Evolutionary conservation across 2,113 vertebrate genomes (phyloP).

Genomic region (Epinephelus moara): DNA sequence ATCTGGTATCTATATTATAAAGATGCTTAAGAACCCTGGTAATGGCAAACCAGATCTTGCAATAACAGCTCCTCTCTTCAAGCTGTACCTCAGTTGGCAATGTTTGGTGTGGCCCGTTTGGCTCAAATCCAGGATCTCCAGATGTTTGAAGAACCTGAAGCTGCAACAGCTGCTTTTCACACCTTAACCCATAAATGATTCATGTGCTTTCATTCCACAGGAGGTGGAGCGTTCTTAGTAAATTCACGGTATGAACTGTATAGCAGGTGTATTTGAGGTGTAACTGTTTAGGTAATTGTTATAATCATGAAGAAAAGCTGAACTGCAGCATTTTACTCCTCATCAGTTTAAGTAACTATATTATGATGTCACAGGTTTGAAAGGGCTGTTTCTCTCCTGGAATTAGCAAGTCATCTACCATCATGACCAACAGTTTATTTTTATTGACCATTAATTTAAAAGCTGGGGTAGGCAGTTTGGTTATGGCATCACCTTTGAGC

Average conservation of each 20-base stretch:
- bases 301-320: background rate
- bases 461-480: too few species aligned
- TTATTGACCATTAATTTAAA: background rate
- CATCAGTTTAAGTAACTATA: background rate
- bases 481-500: too few species aligned
- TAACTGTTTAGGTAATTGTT: background rate
- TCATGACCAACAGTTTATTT: background rate
- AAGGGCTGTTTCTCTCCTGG: background rate
- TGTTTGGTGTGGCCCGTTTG: slow-evolving; percentile 55
- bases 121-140: slow-evolving; percentile 64
- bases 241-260: slow-evolving; percentile 7
- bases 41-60: background rate
- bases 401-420: background rate
- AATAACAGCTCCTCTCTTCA: slow-evolving; percentile 6
- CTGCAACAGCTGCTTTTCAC: slow-evolving; percentile 65
- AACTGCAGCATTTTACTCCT: background rate
- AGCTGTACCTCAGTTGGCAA: slow-evolving; percentile 9
- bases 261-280: background rate
- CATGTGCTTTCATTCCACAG: slow-evolving; percentile 45
- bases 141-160: slow-evolving; percentile 62
- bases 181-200: slow-evolving; percentile 62
- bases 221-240: slow-evolving; percentile 13
- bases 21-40: background rate
- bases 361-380: background rate
- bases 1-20: background rate